Base-by-base conservation (phyloP, 2,888 invertebrate genomes). In the Habrosyne pyritoides region DNA sequence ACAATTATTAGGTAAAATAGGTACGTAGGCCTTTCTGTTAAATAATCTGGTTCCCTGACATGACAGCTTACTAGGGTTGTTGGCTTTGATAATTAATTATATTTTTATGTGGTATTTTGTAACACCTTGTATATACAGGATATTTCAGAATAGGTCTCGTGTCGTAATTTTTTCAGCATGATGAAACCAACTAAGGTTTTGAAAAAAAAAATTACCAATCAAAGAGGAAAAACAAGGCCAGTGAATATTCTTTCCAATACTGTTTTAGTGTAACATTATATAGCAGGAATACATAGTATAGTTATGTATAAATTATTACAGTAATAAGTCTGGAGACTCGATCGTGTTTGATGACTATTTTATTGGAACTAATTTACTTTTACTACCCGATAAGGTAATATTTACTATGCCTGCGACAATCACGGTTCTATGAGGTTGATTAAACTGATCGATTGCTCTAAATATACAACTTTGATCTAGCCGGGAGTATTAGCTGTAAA, bases 301-400 rank as follows among this genome's bases (percentile, higher is more conserved):
- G 14, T 18, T 18, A 18, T 42, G 18, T 42, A 42, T 18, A 50
- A 21, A 28, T 28, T 50, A 50, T 50, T 18, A 50, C 10, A 50
- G 50, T 18, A 28, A 50, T 50, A 50, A 50, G 28, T 18, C 18
- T 50, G 18, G 50, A 50, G 14, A 21, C 10, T 14, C 50, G 28
- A 50, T 50, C 22, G 28, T 53, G 53, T 49, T 53, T 49, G 48
- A 53, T 21, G 53, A 24, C 33, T 33, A 47, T 53, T 53, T 53
- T 48, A 53, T 53, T 53, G 33, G 21, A 22, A 12, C 53, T 53
- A 48, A 53, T 59, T 52, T 54, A 28, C 54, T 54, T 54, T 56
- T 59, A 59, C 56, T 51, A 51, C 47, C 36, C n/a, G 47, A 53
- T 53, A 53, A 54, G 55, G 54, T 53, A 53, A 54, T 53, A 53